Percentiles rank a stretch among this genome's conserved stretches.
These are phyloP conservation scores for Garra rufa DNA, from an alignment of 2,113 vertebrate genomes.

Conservation along the genomic window DNA sequence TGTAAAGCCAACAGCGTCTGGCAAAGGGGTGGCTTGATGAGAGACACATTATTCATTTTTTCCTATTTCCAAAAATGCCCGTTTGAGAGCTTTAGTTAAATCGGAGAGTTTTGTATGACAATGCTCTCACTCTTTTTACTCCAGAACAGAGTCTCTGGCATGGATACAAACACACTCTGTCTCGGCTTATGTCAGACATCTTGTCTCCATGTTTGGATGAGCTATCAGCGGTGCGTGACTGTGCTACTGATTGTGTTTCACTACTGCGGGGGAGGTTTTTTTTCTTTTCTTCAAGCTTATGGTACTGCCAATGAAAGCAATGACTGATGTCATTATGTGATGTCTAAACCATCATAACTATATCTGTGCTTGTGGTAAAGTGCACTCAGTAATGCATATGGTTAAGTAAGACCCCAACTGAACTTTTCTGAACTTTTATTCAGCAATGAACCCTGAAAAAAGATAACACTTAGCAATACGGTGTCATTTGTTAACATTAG, in stretches of 20 bases:
- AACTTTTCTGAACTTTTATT: background rate
- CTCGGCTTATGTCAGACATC: conserved; percentile 47
- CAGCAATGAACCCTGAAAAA: too few relatives aligned
- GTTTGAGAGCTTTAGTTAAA: conserved; percentile 49
- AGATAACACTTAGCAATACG: too few relatives aligned
- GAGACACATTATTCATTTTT: conserved; percentile 65
- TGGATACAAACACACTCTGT: conserved; percentile 42
- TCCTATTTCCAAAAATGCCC: conserved; percentile 62
- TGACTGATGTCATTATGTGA: conserved; percentile 23
- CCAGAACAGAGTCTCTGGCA: conserved; percentile 42
- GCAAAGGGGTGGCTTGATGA: conserved; percentile 64
- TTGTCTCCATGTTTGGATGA: conserved; percentile 43
- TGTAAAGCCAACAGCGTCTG: conserved; percentile 64
- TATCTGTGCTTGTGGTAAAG: conserved; percentile 4
- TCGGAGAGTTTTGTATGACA: conserved; percentile 53
- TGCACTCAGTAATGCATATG: conserved; percentile 1
- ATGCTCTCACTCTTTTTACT: conserved; percentile 51
- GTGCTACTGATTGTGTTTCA: conserved; percentile 52
- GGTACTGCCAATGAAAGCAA: conserved; percentile 15
- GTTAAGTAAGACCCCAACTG: background rate
- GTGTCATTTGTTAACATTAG: too few relatives aligned
- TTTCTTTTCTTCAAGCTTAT: background rate
- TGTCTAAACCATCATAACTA: background rate
- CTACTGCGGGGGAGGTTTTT: background rate
- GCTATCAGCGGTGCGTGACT: conserved; percentile 47